Base-by-base conservation (phyloP, 2,888 invertebrate species). In the Aradus depressus region DNA sequence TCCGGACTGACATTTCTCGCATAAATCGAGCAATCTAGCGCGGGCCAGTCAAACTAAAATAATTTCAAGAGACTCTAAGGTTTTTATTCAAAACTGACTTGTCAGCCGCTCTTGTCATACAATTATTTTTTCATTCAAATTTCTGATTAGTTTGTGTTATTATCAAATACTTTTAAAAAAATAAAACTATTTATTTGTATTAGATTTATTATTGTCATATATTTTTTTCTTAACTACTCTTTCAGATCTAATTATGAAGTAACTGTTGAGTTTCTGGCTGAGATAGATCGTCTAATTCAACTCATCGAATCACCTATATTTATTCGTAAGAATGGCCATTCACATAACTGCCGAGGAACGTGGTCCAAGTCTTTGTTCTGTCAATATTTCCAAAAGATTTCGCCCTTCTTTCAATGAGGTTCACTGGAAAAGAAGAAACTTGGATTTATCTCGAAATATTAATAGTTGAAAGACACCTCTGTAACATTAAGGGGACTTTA, bases 221-320 rank as follows among this genome's bases (percentile, higher is more conserved):
- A 34, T 69, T 67, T 45, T 22, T n/a, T 21, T 25, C 12, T 6
- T 37, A 14, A 1, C 18, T 26, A 32, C 44, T 26, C n/a, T 45
- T 23, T 38, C 66, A 96, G 95, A 69, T 90, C 88, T 25, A 85
- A 87, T 64, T 74, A 95, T 55, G 97, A 99, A 72, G 84, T 98
- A 43, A 97, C 96, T 0, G 86, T 97, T 47, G 96, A 97, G 60
- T 85, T 97, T 65, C 75, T 98, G 23, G 87, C 84, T 12, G 97
- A 99, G 74, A 82, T 99, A 56, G 98, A 99, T 67, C 93, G 96
- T 70, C 72, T 98, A 54, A 90, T 98, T 39, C 97, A 98, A 67
- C 75, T 99, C 10, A 84, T 99, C 51, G 98, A 99, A 71, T 98
- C 97, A 12, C 98, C 98, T 3, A 96, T 99, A 67, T 96, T 98